Percentiles rank a stretch among this genome's conserved stretches.
Conservation (phyloP, 2,797 vertebrate species). For the Thamnophis elegans region DNA sequence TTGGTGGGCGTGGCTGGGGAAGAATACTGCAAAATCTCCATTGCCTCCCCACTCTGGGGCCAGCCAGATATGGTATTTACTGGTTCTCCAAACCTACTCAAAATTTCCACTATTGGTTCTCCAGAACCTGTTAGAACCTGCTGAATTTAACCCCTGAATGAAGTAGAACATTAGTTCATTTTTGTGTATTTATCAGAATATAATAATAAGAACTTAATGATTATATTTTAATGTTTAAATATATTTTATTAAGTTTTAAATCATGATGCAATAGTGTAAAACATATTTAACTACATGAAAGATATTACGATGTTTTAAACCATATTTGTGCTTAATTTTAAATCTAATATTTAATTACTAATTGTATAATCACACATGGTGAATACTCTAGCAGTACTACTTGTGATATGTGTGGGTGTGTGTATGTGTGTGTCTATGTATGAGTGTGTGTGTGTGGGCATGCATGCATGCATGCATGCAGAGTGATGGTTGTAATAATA, state of each 20-base stretch:
- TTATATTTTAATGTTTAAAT: background rate
- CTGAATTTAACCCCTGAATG: background rate
- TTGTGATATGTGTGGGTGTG: background rate
- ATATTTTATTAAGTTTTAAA: background rate
- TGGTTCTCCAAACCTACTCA: too few relatives aligned
- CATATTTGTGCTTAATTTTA: background rate
- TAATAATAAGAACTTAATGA: background rate
- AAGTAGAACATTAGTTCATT: background rate
- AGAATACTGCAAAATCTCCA: too few relatives aligned
- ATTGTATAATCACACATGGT: background rate
- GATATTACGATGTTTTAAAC: background rate
- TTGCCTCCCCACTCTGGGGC: too few relatives aligned
- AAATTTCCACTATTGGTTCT: too few relatives aligned
- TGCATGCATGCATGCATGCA: too few relatives aligned
- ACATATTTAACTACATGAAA: background rate
- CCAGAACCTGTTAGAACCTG: too few relatives aligned
- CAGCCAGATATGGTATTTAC: too few relatives aligned
- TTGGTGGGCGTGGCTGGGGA: too few relatives aligned
- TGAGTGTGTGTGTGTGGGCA: background rate
- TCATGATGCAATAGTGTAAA: background rate
- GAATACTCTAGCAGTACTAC: background rate
- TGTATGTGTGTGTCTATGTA: too few relatives aligned
- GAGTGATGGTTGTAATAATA: background rate
- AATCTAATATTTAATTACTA: background rate
- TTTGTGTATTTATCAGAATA: background rate